Evolutionary conservation across 2,888 invertebrate genomes (phyloP).

Genomic region (Thymelicus acteon): DNA sequence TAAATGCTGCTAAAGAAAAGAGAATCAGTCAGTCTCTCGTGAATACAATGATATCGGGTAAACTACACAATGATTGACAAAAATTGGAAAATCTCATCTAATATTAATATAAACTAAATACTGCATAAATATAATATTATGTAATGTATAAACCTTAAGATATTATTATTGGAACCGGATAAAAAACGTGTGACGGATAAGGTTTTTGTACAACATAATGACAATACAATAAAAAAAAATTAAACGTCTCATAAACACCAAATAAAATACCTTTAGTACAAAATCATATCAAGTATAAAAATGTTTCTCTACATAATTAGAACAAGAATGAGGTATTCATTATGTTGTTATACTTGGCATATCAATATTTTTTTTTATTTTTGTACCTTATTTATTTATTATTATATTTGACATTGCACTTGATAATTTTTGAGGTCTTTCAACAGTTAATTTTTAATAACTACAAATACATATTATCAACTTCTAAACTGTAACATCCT

Average conservation of each 20-base stretch:
- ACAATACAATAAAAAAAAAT: slow-evolving; percentile 12
- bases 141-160: slow-evolving; percentile 14
- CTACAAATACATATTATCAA: slow-evolving; percentile 26
- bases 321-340: slow-evolving; percentile 26
- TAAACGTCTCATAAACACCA: slow-evolving; percentile 10
- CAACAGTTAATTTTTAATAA: slow-evolving; percentile 20
- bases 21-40: slow-evolving; percentile 80
- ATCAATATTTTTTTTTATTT: slow-evolving; percentile 15
- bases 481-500: slow-evolving; percentile 30
- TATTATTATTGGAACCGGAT: slow-evolving; percentile 27
- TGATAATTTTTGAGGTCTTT: slow-evolving; percentile 22
- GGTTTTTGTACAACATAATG: slow-evolving; percentile 25
- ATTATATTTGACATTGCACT: slow-evolving; percentile 25
- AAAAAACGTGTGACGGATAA: slow-evolving; percentile 33
- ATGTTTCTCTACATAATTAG: slow-evolving; percentile 12
- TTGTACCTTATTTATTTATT: slow-evolving; percentile 28
- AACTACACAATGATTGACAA: slow-evolving; percentile 47
- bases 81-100: slow-evolving; percentile 14
- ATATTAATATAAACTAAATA: slow-evolving; percentile 18
- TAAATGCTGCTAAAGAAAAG: slow-evolving; percentile 79
- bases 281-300: slow-evolving; percentile 21
- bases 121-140: slow-evolving; percentile 17
- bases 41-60: slow-evolving; percentile 60
- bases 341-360: slow-evolving; percentile 22
- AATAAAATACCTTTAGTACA: slow-evolving; percentile 15